These are phyloP conservation scores for Steinernema feltiae DNA, from an alignment of 1,140 invertebrate species.

Conservation along the genomic window DNA sequence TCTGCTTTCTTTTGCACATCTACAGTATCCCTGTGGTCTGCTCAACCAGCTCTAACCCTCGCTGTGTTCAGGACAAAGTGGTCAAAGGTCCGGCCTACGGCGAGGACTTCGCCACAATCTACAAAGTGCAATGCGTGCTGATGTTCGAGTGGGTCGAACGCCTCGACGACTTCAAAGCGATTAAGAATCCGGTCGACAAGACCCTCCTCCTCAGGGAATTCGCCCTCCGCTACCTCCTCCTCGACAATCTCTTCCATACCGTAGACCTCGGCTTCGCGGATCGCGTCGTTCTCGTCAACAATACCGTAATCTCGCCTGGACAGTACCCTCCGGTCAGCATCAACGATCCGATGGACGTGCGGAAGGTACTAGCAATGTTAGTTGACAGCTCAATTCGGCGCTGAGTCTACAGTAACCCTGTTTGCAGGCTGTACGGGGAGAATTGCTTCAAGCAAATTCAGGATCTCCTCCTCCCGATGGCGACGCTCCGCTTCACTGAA, in stretches of 20 bases:
- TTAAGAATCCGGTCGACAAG: slow-evolving; percentile 40
- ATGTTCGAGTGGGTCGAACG: slow-evolving; percentile 48
- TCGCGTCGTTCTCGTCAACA: slow-evolving; percentile 42
- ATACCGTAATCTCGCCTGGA: slow-evolving; percentile 32
- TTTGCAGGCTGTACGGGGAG: slow-evolving; percentile 34
- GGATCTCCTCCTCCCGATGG: slow-evolving; percentile 35
- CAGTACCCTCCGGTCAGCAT: slow-evolving; percentile 14
- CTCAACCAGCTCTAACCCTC: no score
- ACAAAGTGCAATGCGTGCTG: slow-evolving; percentile 40
- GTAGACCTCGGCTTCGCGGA: slow-evolving; percentile 42
- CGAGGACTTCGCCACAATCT: slow-evolving; percentile 41
- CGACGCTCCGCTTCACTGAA: slow-evolving; percentile 19
- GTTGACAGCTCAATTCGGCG: slow-evolving; percentile 15
- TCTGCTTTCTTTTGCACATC: no score
- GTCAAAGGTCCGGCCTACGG: slow-evolving; percentile 30
- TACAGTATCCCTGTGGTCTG: no score
- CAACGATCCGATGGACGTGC: slow-evolving; percentile 23
- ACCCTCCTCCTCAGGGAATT: slow-evolving; percentile 44
- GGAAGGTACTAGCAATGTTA: slow-evolving; percentile 34
- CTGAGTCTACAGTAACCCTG: neutral
- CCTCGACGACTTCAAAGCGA: slow-evolving; percentile 36
- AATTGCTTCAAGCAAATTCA: slow-evolving; percentile 25
- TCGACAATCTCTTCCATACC: slow-evolving; percentile 53
- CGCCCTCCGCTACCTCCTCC: slow-evolving; percentile 42
- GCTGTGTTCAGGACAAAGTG: slow-evolving; percentile 32